Evolutionary conservation across 1,140 invertebrate genomes (phyloP).

Genomic region (Zaprionus camerounensis): DNA sequence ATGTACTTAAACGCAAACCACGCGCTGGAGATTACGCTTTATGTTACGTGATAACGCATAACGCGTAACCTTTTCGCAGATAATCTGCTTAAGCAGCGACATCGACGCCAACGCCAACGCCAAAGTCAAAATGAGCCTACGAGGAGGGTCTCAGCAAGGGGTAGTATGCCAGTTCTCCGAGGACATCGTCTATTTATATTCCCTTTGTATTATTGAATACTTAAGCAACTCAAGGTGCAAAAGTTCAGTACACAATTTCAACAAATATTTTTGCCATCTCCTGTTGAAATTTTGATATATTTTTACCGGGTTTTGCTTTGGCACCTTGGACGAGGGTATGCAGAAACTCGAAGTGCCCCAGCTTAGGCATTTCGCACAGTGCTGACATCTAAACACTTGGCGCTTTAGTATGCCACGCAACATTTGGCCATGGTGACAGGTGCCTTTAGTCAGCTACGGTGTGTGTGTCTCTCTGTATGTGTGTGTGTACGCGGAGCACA

Average conservation of each 20-base stretch:
- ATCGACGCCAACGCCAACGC: constrained; percentile 34
- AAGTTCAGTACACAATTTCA: background rate
- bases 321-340: constrained; percentile 36
- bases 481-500: constrained; percentile 46
- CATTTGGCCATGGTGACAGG: constrained; percentile 80
- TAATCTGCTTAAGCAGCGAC: constrained; percentile 68
- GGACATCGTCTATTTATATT: background rate
- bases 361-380: constrained; percentile 27
- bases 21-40: constrained; percentile 78
- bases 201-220: constrained; percentile 6
- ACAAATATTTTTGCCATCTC: constrained; percentile 2
- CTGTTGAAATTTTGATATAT: constrained; percentile 3
- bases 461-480: background rate
- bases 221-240: constrained; percentile 3
- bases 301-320: constrained; percentile 2
- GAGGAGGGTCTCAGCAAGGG: constrained; percentile 6
- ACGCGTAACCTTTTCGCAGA: constrained; percentile 78
- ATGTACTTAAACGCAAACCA: constrained; percentile 72
- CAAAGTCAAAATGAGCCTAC: constrained; percentile 57
- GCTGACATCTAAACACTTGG: constrained; percentile 79
- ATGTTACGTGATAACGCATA: constrained; percentile 82
- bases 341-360: background rate
- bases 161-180: constrained; percentile 12
- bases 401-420: constrained; percentile 75
- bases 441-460: constrained; percentile 71